These are phyloP conservation scores for Mycetomoellerius zeteki DNA, from an alignment of 1,140 invertebrate genomes.

Conservation along the genomic window DNA sequence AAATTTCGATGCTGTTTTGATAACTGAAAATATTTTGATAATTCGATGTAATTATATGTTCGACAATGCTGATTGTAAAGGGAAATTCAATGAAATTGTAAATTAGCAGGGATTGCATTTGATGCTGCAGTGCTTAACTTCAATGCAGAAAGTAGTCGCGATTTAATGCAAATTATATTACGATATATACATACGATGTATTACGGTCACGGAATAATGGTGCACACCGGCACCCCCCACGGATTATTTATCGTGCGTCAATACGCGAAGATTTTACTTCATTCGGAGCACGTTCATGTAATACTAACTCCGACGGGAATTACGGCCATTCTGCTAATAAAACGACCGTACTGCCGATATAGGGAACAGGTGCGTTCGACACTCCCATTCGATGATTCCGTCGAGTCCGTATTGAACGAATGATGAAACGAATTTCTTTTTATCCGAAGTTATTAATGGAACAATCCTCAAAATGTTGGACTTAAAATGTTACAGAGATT, in stretches of 20 bases:
- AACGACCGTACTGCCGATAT: slow-evolving; percentile 23
- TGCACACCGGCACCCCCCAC: neutral
- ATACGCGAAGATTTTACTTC: slow-evolving; percentile 55
- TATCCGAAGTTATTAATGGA: slow-evolving; percentile 14
- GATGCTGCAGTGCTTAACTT: slow-evolving; percentile 42
- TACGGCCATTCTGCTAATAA: slow-evolving; percentile 55
- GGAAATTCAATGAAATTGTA: slow-evolving; percentile 37
- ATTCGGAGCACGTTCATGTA: slow-evolving; percentile 51
- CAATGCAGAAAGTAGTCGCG: slow-evolving; percentile 10
- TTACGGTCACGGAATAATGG: slow-evolving; percentile 55
- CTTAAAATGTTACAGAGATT: neutral
- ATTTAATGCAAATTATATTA: slow-evolving; percentile 63
- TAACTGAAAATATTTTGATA: slow-evolving; percentile 37
- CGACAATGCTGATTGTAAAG: slow-evolving; percentile 5
- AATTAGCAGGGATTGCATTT: slow-evolving; percentile 42
- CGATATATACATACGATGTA: slow-evolving; percentile 24
- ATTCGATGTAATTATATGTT: slow-evolving; percentile 1
- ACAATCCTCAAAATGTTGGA: neutral
- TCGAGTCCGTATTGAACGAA: slow-evolving; percentile 6
- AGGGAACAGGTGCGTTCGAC: slow-evolving; percentile 43
- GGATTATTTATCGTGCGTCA: slow-evolving; percentile 61
- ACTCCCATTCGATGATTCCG: slow-evolving; percentile 33
- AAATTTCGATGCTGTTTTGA: neutral
- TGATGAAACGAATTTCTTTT: slow-evolving; percentile 32
- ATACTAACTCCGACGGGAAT: slow-evolving; percentile 57